Evolutionary conservation across 2,797 vertebrate species (phyloP).

Genomic region (Gallinago nigripennis): DNA sequence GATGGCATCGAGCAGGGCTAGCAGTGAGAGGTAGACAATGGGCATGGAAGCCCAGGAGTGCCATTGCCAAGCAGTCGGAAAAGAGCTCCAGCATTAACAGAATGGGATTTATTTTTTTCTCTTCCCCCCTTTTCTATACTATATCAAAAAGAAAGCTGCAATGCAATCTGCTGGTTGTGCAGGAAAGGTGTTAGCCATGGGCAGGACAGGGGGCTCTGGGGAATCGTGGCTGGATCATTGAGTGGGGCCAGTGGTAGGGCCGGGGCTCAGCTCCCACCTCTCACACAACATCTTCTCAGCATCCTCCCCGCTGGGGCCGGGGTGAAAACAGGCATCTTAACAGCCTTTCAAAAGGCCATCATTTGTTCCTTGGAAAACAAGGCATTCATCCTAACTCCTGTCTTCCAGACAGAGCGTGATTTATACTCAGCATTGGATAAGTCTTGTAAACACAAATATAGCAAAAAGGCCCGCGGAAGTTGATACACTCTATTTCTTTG

Average conservation of each 20-base stretch:
- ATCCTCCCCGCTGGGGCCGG: rapidly evolving
- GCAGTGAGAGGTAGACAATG: background rate
- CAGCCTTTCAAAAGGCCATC: background rate
- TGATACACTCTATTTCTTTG: rapidly evolving
- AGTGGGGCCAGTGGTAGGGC: background rate
- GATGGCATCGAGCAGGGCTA: background rate
- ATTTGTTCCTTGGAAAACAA: background rate
- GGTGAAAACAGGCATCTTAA: background rate
- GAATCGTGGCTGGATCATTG: background rate
- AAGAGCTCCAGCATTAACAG: background rate
- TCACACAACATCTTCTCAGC: background rate
- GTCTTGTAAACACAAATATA: background rate
- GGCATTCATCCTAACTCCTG: background rate
- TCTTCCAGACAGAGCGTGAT: background rate
- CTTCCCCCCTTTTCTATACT: rapidly evolving
- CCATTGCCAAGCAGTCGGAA: background rate
- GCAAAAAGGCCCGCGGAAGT: background rate
- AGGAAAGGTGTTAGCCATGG: background rate
- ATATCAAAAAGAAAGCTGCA: background rate
- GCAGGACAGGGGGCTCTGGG: background rate
- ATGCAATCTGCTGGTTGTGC: background rate
- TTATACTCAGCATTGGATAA: background rate
- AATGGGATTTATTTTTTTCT: background rate
- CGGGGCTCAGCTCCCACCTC: background rate
- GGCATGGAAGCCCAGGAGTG: rapidly evolving